Evolutionary conservation across 2,888 invertebrate genomes (phyloP), one percentile per base, ranked within the genome.

Genomic region (Gisinianus flammeolus): DNA sequence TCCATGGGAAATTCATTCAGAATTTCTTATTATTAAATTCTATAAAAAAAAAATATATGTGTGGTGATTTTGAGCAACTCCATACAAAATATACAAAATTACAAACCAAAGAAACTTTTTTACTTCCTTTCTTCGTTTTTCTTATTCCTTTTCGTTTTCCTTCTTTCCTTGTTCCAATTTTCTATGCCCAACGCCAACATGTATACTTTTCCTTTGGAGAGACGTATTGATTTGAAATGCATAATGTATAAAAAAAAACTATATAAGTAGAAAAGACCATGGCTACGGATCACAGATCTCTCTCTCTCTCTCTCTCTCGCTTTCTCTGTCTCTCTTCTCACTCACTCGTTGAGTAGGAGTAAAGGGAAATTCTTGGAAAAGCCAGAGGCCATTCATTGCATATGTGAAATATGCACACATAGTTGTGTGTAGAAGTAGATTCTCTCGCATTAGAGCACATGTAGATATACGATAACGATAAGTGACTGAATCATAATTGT

Each of bases 271-370:
- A 62, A 62, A 62, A 19, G 62, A 28, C 62, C 24, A 62, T 62
- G 54, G 62, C 24, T 62, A 62, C 62, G 62, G 62, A 62, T 62
- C 62, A 62, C 62, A 62, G 62, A 62, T 22, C 16, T 26, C 62
- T 28, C 12, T 62, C 12, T 26, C 28, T 44, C 44, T 19, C 44
- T 44, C 44, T 19, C 19, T 6, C 44, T 6, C 44, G 2, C 44
- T 44, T 19, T 44, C 44, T 6, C 19, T 44, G 2, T 44, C 2
- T 19, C 8, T 6, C 19, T 44, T 44, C 44, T 6, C 6, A 12
- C 19, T 44, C 44, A 2, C 44, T 44, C 8, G n/a, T 6, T 44
- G 3, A 44, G 2, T 44, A 1, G 12, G 44, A 44, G 0, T n/a
- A 62, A 22, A 12, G 62, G 62, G 62, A 12, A 62, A 12, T 22